Percentiles rank a stretch among this genome's conserved stretches.
Conservation (phyloP, 2,888 invertebrate genomes). For the Drosophila borborema region DNA sequence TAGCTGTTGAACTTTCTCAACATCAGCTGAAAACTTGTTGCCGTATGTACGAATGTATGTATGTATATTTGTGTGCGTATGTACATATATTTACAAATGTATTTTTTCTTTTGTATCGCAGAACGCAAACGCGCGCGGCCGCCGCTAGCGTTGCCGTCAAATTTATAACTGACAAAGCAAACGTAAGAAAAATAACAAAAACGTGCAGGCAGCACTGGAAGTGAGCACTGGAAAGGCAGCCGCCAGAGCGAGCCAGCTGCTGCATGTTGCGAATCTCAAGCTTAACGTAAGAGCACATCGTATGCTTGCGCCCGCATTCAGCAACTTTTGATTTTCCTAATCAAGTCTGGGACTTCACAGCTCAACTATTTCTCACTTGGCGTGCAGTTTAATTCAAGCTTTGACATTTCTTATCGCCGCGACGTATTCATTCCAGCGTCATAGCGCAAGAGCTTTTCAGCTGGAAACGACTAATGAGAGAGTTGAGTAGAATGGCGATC, state of each 20-base stretch:
- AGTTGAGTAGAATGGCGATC: constrained; percentile 39
- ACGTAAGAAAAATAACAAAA: constrained; percentile 15
- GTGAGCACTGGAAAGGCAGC: constrained; percentile 39
- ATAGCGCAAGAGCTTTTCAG: constrained; percentile 27
- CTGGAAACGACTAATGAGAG: constrained; percentile 31
- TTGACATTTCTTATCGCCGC: constrained; percentile 29
- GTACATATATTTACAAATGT: not conserved
- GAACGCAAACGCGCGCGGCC: constrained; percentile 47
- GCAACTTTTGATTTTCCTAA: constrained; percentile 16
- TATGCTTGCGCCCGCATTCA: not conserved
- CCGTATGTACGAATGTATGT: not conserved
- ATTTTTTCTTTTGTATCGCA: not conserved
- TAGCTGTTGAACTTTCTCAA: constrained; percentile 51
- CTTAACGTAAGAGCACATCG: not conserved
- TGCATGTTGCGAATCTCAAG: not conserved
- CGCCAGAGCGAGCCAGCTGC: not conserved
- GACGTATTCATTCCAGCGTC: constrained; percentile 8
- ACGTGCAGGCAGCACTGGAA: constrained; percentile 39
- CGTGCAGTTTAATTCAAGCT: constrained; percentile 43
- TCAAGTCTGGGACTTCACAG: constrained; percentile 3
- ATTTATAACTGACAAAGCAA: constrained; percentile 43
- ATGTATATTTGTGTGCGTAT: not conserved
- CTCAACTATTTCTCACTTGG: constrained; percentile 5
- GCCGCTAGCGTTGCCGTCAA: constrained; percentile 49
- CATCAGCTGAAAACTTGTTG: constrained; percentile 54